phyloP scores from a whole-genome alignment of 2,888 invertebrate species.

The Strigamia crassipes region DNA sequence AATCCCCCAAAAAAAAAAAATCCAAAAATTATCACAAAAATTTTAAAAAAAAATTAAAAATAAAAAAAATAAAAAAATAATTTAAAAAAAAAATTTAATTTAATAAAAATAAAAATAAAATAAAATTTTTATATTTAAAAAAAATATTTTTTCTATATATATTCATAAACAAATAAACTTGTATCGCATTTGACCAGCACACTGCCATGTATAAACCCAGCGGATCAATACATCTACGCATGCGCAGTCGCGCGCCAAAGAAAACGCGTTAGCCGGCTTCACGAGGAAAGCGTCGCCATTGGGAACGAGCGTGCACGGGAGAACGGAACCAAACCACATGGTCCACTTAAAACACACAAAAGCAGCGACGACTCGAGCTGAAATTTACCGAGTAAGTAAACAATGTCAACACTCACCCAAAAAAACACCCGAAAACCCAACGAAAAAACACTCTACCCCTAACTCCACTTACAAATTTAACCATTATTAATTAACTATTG shows the following conservation, averaged over 20 bases:
- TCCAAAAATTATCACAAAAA: background rate
- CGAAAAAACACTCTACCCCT: background rate
- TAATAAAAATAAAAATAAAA: background rate
- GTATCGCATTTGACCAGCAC: background rate
- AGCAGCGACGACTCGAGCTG: background rate
- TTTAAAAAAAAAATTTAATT: background rate
- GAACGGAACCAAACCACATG: background rate
- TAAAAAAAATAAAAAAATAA: background rate
- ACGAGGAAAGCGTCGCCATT: background rate
- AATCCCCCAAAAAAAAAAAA: background rate
- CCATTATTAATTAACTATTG: background rate
- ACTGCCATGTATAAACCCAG: background rate
- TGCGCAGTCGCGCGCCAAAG: background rate
- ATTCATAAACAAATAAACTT: background rate
- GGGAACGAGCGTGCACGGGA: background rate
- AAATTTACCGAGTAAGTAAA: background rate
- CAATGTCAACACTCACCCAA: background rate
- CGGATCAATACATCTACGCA: background rate
- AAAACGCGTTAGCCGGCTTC: slow-evolving; percentile 5
- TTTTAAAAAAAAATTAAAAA: background rate
- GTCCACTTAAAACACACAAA: background rate
- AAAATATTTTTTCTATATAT: too few relatives aligned
- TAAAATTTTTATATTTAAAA: background rate
- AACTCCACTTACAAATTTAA: background rate
- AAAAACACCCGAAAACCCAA: background rate